Percentiles rank a stretch among this genome's conserved stretches.
phyloP scores from a whole-genome alignment of 2,797 vertebrate genomes.

The Caiman crocodilus region DNA sequence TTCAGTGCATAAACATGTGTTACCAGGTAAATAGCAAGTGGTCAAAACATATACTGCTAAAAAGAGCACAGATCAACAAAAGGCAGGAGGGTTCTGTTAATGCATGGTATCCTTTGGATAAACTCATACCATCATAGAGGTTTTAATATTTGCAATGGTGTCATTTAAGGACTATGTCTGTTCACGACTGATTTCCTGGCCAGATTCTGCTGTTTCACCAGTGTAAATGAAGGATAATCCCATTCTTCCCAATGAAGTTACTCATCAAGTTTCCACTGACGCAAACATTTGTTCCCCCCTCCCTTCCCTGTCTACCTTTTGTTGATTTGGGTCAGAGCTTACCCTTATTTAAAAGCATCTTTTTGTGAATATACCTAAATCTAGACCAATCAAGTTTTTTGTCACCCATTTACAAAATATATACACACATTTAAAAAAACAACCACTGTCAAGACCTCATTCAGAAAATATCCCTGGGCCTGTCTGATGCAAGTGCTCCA shows the following conservation, averaged over 20 bases:
- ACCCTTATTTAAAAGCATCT: conserved; percentile 33
- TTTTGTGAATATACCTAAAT: conserved; percentile 71
- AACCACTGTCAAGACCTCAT: conserved; percentile 71
- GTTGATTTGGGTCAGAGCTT: conserved; percentile 37
- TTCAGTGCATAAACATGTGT: conserved; percentile 80
- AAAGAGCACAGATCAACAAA: conserved; percentile 48
- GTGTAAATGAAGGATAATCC: background rate
- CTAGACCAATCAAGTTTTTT: conserved; percentile 67
- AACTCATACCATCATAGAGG: background rate
- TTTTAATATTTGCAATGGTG: background rate
- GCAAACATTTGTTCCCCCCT: background rate
- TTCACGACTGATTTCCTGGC: background rate
- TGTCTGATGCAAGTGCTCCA: conserved; percentile 31
- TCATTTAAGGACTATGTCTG: background rate
- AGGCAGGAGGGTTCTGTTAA: background rate
- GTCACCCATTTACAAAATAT: conserved; percentile 79
- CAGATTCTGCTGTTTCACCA: background rate
- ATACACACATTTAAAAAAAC: conserved; percentile 66
- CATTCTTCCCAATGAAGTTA: background rate
- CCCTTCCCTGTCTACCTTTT: background rate
- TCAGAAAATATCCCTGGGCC: conserved; percentile 56
- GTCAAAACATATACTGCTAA: background rate
- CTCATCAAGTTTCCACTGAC: background rate
- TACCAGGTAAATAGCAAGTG: conserved; percentile 64
- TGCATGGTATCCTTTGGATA: background rate